Evolutionary conservation across 2,888 invertebrate species (phyloP).

Genomic region (Microctonus brassicae): DNA sequence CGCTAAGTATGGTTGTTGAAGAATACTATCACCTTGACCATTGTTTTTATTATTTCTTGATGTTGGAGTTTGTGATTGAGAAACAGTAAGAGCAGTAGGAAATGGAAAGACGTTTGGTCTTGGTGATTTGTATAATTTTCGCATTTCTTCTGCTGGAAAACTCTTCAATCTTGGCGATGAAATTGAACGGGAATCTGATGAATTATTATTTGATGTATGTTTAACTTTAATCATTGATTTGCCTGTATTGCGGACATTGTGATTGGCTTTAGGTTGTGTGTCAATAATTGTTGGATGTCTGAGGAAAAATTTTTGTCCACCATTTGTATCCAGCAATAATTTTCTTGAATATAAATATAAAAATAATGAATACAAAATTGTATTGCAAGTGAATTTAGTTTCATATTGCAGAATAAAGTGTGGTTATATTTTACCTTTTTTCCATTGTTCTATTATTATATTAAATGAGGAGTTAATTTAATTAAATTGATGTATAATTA

Average conservation of each 20-base stretch:
- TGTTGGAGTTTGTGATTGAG: neutral
- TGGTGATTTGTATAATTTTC: conserved; percentile 42
- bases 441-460: conserved; percentile 19
- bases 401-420: neutral
- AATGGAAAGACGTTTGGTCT: conserved; percentile 1
- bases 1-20: conserved; percentile 43
- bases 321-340: conserved; percentile 16
- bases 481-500: neutral
- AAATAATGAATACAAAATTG: neutral
- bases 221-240: conserved; percentile 47
- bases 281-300: conserved; percentile 7
- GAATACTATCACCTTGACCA: conserved; percentile 44
- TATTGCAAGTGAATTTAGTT: neutral
- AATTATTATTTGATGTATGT: conserved; percentile 45
- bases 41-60: neutral
- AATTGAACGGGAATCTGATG: conserved; percentile 34
- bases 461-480: neutral
- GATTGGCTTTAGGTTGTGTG: neutral
- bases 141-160: conserved; percentile 58
- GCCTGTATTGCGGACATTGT: neutral
- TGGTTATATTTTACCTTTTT: conserved; percentile 7
- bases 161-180: conserved; percentile 55
- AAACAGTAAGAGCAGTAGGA: neutral
- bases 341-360: conserved; percentile 9
- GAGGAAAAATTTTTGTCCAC: conserved; percentile 1